These are phyloP conservation scores for Lepisosteus osseus DNA, from an alignment of 2,113 vertebrate species.

Conservation along the genomic window DNA sequence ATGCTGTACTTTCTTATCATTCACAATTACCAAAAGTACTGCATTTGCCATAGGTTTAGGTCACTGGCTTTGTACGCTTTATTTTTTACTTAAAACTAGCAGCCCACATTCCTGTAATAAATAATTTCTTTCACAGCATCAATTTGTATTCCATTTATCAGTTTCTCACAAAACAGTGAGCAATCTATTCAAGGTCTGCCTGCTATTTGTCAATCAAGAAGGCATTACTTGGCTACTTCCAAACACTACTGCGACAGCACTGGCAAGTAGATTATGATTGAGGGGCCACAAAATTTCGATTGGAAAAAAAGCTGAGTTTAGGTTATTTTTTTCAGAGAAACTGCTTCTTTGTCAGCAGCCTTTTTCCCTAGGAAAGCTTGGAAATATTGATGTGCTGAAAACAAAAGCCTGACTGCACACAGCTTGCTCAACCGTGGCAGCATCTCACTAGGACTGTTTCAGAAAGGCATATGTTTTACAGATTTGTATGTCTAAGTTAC, in stretches of 20 bases:
- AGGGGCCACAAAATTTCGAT: background rate
- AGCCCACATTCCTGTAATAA: background rate
- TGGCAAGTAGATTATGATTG: slow-evolving; percentile 1
- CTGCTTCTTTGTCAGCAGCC: too few relatives aligned
- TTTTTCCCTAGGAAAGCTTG: too few relatives aligned
- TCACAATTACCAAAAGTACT: too few relatives aligned
- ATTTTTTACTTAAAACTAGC: background rate
- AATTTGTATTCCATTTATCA: background rate
- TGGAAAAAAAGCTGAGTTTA: background rate
- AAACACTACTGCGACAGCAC: background rate
- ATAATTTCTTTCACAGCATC: background rate
- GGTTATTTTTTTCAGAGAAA: background rate
- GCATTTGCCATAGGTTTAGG: background rate
- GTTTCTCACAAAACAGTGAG: background rate
- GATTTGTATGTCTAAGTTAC: too few relatives aligned
- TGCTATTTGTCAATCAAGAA: background rate
- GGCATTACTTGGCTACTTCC: background rate
- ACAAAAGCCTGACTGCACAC: too few relatives aligned
- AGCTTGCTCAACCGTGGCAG: too few relatives aligned
- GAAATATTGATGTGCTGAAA: too few relatives aligned
- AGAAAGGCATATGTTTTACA: too few relatives aligned
- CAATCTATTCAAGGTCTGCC: background rate
- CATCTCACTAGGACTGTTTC: too few relatives aligned
- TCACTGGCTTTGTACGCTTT: background rate
- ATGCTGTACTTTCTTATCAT: too few relatives aligned